Base-by-base conservation (phyloP, 2,888 invertebrate species). In the Acronicta psi region DNA sequence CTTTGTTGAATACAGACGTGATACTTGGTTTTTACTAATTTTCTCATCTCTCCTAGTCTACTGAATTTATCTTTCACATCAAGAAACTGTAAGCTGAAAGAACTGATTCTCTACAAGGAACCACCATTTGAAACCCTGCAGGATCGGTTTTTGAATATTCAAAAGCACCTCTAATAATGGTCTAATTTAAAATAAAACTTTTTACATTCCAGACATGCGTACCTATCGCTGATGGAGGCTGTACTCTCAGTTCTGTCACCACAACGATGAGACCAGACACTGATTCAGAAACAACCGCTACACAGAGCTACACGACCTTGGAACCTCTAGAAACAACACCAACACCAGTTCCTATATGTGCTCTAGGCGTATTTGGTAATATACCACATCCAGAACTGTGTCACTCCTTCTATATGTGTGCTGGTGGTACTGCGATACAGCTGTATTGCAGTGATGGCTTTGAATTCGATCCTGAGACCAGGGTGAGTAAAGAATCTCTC, bases 391-490 rank as follows among this genome's bases (percentile, higher is more conserved):
- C 66, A 18, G 41, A 0, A 9, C n/a, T 51, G 0, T 70, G 70
- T 9, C 7, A 8, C 7, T 4, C n/a, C 0, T 8, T 72, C 36
- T 70, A 74, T 45, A 51, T 81, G 59, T 87, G 87, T 38, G 51
- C 70, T 0, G 78, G 67, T 0, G 83, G 81, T 0, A 40, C 45
- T 0, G 61, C 78, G 0, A 67, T 79, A 14, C 75, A 62, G 3
- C 29, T 83, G 3, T 67, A 18, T 23, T 87, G 86, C 17, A 67
- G 66, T 2, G 56, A 60, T 6, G 83, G 81, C 10, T 75, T 74
- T 9, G 86, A 87, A 49, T 87, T 75, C 25, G 77, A 84, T 51
- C 72, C 77, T 2, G 55, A 45, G 0, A 13, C 16, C 0, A 65
- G 37, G 46, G 83, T 83, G 46, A 76, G 75, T 61, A 25, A 13